Percentiles rank a stretch among this genome's conserved stretches.
Conservation (phyloP, 2,888 invertebrate species). For the Holacanthella duospinosa region DNA sequence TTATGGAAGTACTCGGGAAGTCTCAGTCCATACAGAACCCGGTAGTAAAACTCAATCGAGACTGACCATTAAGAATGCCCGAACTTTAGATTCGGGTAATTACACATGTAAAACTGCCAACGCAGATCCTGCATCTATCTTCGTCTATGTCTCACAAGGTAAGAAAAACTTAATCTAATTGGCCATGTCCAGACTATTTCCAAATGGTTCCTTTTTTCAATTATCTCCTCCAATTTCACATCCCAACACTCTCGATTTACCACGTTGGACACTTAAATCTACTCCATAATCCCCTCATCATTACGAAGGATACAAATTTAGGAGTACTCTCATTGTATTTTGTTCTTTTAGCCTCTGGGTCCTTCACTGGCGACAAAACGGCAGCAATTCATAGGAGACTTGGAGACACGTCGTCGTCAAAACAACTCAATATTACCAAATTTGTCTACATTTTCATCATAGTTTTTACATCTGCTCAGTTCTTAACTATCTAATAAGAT, state of each 20-base stretch:
- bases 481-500: no score
- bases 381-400: slow-evolving; percentile 76
- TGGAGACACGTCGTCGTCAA: slow-evolving; percentile 40
- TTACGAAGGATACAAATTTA: no score
- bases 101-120: slow-evolving; percentile 83
- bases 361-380: slow-evolving; percentile 70
- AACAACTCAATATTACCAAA: background rate
- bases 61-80: slow-evolving; percentile 70
- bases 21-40: slow-evolving; percentile 63
- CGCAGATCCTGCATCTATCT: slow-evolving; percentile 77
- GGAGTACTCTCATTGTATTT: background rate
- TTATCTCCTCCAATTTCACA: no score
- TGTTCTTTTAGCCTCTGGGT: slow-evolving; percentile 13
- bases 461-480: no score
- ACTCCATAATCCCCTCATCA: no score
- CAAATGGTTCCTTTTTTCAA: no score
- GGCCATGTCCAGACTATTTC: background rate
- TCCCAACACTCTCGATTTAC: no score
- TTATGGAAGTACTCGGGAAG: slow-evolving; percentile 49
- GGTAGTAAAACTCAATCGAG: slow-evolving; percentile 75
- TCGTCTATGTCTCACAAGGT: slow-evolving; percentile 85
- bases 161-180: slow-evolving; percentile 40
- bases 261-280: no score
- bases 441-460: background rate
- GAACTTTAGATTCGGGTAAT: slow-evolving; percentile 77